phyloP scores from a whole-genome alignment of 2,888 invertebrate species.

The Aporophyla lueneburgensis region DNA sequence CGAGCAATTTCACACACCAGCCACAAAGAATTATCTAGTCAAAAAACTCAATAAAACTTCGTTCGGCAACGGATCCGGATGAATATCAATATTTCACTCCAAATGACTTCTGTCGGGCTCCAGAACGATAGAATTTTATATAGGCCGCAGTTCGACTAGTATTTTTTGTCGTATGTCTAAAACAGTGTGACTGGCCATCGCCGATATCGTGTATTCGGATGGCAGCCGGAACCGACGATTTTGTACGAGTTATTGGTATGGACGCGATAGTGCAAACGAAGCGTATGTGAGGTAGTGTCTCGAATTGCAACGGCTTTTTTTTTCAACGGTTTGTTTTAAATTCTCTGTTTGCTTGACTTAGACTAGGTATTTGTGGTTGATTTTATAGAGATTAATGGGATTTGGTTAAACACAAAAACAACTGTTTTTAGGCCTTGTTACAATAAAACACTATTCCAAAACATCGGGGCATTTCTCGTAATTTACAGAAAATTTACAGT shows the following conservation, averaged over 20 bases:
- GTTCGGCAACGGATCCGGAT: conserved; percentile 21
- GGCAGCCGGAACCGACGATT: conserved; percentile 16
- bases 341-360: neutral
- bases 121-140: conserved; percentile 21
- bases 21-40: conserved; percentile 10
- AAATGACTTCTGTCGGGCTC: conserved; percentile 42
- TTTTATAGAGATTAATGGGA: no score
- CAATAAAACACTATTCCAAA: neutral
- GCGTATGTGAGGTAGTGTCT: neutral
- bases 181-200: conserved; percentile 10
- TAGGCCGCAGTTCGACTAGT: neutral
- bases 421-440: neutral
- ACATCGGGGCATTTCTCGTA: no score
- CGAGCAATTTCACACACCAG: conserved; percentile 30
- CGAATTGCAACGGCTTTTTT: neutral
- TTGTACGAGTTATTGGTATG: conserved; percentile 14
- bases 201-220: conserved; percentile 10
- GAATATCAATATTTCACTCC: conserved; percentile 57
- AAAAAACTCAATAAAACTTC: conserved; percentile 54
- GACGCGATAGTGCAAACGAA: neutral
- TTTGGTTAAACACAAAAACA: no score
- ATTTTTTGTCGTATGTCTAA: conserved; percentile 49
- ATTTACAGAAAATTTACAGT: no score
- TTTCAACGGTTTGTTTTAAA: neutral
- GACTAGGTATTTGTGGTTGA: neutral